Evolutionary conservation across 2,888 invertebrate species (phyloP).

Genomic region (Ariolimax columbianus): DNA sequence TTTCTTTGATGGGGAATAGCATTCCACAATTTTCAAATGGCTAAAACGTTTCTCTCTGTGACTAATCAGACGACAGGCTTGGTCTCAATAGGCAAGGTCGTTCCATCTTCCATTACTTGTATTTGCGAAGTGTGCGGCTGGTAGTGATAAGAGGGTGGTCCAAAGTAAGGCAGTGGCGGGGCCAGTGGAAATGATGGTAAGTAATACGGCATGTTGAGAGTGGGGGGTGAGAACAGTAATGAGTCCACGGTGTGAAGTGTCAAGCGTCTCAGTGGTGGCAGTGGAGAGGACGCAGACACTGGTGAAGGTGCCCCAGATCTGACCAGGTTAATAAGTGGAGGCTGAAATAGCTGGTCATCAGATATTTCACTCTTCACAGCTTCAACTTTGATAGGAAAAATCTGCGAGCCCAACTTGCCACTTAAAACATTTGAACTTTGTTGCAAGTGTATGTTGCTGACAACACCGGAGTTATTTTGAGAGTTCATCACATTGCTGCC

Average conservation of each 20-base stretch:
- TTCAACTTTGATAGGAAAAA: constrained; percentile 44
- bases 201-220: constrained; percentile 34
- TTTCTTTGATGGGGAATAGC: too few relatives aligned
- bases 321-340: not conserved
- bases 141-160: constrained; percentile 31
- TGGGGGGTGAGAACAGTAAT: constrained; percentile 29
- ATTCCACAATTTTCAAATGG: too few relatives aligned
- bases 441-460: not conserved
- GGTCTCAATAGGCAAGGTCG: constrained; percentile 14
- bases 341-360: not conserved
- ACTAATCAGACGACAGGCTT: too few relatives aligned
- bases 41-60: too few relatives aligned
- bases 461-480: not conserved
- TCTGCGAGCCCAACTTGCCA: constrained; percentile 15
- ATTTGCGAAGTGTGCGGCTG: constrained; percentile 1
- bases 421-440: not conserved
- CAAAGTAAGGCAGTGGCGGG: constrained; percentile 23
- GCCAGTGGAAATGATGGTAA: constrained; percentile 37
- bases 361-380: constrained; percentile 18
- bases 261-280: not conserved
- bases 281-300: constrained; percentile 6
- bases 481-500: not conserved
- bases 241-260: constrained; percentile 37
- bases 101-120: constrained; percentile 1
- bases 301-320: not conserved